Evolutionary conservation across 2,797 vertebrate species (phyloP).

Genomic region (Phrynocephalus forsythii): DNA sequence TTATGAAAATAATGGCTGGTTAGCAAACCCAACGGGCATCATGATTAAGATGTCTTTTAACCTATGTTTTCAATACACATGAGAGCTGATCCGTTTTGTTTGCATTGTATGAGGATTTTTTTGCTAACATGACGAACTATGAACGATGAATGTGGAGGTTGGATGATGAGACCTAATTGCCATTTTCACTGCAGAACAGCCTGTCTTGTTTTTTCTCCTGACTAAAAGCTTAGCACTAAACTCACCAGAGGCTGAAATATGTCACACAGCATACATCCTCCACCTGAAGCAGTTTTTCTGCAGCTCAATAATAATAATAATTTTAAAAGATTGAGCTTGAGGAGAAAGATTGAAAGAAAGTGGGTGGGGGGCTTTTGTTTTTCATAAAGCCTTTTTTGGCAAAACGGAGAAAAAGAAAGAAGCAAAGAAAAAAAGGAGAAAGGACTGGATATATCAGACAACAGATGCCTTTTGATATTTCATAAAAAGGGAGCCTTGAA

Average conservation of each 20-base stretch:
- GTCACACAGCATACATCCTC: neutral
- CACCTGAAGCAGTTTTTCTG: constrained; percentile 4
- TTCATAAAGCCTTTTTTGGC: constrained; percentile 36
- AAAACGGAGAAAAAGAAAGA: neutral
- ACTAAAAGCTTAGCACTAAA: constrained; percentile 34
- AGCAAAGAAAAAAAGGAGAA: constrained; percentile 12
- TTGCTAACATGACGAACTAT: neutral
- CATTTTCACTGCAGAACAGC: constrained; percentile 1
- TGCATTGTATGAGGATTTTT: neutral
- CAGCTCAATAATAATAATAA: neutral
- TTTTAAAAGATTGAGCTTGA: neutral
- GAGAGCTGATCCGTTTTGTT: neutral
- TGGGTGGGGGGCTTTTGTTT: neutral
- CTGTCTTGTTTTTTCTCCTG: neutral
- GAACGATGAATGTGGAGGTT: neutral
- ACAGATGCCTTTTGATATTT: constrained; percentile 42
- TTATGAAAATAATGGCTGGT: neutral
- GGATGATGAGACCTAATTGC: neutral
- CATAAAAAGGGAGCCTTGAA: constrained; percentile 54
- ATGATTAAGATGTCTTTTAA: neutral
- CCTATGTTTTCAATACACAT: neutral
- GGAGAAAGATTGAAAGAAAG: neutral
- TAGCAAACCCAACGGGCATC: neutral
- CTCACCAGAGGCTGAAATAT: constrained; percentile 18
- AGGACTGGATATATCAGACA: constrained; percentile 35